phyloP scores from a whole-genome alignment of 2,113 vertebrate genomes.

The Elephas maximus region DNA sequence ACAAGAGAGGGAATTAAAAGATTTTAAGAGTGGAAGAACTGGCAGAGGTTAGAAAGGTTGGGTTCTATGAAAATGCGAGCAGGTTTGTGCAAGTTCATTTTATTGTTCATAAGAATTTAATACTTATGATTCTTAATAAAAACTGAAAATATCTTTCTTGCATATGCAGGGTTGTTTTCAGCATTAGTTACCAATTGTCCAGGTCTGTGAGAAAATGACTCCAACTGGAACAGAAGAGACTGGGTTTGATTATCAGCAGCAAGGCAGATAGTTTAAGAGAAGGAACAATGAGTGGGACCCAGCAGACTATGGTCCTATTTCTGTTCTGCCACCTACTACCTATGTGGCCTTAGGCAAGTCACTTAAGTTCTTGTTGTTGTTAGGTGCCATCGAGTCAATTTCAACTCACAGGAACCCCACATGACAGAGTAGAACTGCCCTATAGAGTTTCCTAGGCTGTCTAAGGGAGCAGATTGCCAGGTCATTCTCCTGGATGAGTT shows the following conservation, averaged over 20 bases:
- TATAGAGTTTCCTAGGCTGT: neutral
- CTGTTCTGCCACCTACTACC: neutral
- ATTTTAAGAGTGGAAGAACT: neutral
- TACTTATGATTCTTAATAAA: neutral
- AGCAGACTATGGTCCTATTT: neutral
- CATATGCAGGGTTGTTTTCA: neutral
- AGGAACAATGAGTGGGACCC: neutral
- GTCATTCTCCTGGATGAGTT: neutral
- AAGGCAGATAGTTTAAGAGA: neutral
- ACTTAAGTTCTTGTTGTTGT: neutral
- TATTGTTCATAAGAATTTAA: neutral
- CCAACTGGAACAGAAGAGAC: neutral
- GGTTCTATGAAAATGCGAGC: neutral
- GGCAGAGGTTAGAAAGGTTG: neutral
- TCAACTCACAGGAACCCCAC: neutral
- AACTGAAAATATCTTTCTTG: neutral
- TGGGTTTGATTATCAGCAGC: neutral
- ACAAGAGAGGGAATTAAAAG: neutral
- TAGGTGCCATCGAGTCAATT: neutral
- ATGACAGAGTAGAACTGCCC: neutral
- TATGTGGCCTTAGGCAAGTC: neutral
- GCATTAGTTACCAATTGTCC: neutral
- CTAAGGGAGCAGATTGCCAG: neutral
- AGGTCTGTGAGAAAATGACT: slow-evolving; percentile 11
- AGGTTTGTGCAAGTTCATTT: neutral